Evolutionary conservation across 2,888 invertebrate genomes (phyloP), one percentile per base, ranked within the genome.

Genomic region (Drosophila engyochracea): DNA sequence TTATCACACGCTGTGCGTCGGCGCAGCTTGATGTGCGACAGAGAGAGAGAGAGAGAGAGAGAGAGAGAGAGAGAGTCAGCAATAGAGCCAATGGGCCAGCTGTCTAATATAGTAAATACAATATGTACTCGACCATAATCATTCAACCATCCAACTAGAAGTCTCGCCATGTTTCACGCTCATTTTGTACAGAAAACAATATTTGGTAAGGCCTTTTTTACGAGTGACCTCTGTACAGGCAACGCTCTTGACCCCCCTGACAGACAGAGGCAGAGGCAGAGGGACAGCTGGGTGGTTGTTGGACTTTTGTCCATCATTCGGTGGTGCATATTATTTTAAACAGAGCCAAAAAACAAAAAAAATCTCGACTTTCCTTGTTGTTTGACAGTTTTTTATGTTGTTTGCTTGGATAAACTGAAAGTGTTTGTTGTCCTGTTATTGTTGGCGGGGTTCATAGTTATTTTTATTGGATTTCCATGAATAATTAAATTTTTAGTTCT

Each of bases 1-100:
- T 57, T 68, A 68, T 68, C 64, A 67, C 90, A 87, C 67, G 88
- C 85, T 89, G 89, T 85, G 85, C 90, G 83, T 74, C 65, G 62
- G 90, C 90, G 85, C 85, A 72, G 59, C 35, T 19, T 47, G 37
- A 37, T 28, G 58, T 51, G 59, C 28, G 66, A 57, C 12, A 39
- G 53, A 73, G 57, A 47, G 33, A 0, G 53, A 33, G 31, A 47
- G 37, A 0, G 53, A 31, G 31, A 31, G 31, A 33, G 31, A 33
- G 33, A 12, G 61, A 47, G 39, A 3, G 25, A 44, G 41, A 62
- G 59, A 1, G 62, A 65, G 57, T 14, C 16, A 30, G 61, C 60
- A 61, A 41, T 35, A 59, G 19, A 39, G 28, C 28, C 4, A n/a
- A 1, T 47, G 22, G 16, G 57, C 51, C 89, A 88, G 88, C 90